These are phyloP conservation scores for Hippocampus zosterae DNA, from an alignment of 2,113 vertebrate species.

Conservation along the genomic window DNA sequence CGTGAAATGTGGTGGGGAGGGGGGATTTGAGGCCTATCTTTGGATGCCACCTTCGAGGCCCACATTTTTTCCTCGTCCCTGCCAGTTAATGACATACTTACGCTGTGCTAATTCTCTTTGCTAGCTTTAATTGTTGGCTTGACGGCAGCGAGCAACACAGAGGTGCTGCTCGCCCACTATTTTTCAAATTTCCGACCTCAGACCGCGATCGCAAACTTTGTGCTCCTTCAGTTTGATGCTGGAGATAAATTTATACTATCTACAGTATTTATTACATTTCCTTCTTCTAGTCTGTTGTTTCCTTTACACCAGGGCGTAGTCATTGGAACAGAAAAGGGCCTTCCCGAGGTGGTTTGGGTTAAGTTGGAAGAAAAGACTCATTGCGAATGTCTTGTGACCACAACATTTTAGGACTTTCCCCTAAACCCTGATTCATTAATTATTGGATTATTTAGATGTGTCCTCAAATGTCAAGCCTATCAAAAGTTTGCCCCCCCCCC, in stretches of 20 bases:
- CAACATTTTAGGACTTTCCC: background rate
- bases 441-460: background rate
- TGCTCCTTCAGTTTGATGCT: background rate
- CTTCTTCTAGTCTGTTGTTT: background rate
- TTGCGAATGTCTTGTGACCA: background rate
- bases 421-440: background rate
- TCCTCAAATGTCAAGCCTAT: background rate
- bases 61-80: slow-evolving; percentile 57
- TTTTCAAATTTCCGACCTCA: background rate
- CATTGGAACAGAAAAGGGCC: background rate
- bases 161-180: slow-evolving; percentile 39
- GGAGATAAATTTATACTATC: background rate
- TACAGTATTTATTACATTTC: background rate
- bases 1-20: slow-evolving; percentile 28
- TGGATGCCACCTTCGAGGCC: slow-evolving; percentile 54
- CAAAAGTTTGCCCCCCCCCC: background rate
- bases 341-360: too few species aligned
- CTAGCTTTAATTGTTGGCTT: slow-evolving; percentile 69
- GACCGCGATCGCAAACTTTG: background rate
- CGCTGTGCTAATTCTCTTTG: slow-evolving; percentile 55
- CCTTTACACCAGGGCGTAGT: background rate
- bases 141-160: slow-evolving; percentile 45
- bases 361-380: background rate
- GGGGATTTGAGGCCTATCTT: slow-evolving; percentile 48
- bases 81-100: slow-evolving; percentile 66